phyloP scores from a whole-genome alignment of 2,888 invertebrate genomes.

The Drosophila gaucha region DNA sequence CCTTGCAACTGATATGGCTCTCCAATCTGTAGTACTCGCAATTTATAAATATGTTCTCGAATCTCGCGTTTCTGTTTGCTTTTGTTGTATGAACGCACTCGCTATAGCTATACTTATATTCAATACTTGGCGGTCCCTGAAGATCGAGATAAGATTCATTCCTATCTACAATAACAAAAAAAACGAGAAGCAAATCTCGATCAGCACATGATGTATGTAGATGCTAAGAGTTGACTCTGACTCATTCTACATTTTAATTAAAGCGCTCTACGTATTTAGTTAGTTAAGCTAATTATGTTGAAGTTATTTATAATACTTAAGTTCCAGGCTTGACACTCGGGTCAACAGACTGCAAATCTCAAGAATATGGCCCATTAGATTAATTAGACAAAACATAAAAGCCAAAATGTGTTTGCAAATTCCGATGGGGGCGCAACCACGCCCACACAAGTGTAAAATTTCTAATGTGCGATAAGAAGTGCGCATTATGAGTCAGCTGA shows the following conservation, averaged over 20 bases:
- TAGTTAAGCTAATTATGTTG: too few species aligned
- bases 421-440: too few species aligned
- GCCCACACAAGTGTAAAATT: background rate
- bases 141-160: conserved; percentile 29
- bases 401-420: too few species aligned
- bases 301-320: too few species aligned
- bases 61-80: conserved; percentile 1
- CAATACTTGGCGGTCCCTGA: too few species aligned
- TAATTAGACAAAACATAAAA: too few species aligned
- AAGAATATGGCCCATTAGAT: too few species aligned
- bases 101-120: conserved; percentile 3
- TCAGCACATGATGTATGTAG: background rate
- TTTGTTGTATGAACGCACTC: conserved; percentile 2
- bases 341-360: too few species aligned
- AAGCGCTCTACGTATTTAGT: too few species aligned
- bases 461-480: conserved; percentile 26
- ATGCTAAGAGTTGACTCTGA: conserved; percentile 21
- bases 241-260: too few species aligned
- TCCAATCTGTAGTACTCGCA: conserved; percentile 33
- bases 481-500: conserved; percentile 28
- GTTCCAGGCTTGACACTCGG: too few species aligned
- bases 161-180: background rate
- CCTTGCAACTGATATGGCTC: conserved; percentile 43
- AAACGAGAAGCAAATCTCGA: conserved; percentile 3
- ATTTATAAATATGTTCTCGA: conserved; percentile 47